phyloP scores from a whole-genome alignment of 2,113 vertebrate species.

The Forbesichthys papilliferus region DNA sequence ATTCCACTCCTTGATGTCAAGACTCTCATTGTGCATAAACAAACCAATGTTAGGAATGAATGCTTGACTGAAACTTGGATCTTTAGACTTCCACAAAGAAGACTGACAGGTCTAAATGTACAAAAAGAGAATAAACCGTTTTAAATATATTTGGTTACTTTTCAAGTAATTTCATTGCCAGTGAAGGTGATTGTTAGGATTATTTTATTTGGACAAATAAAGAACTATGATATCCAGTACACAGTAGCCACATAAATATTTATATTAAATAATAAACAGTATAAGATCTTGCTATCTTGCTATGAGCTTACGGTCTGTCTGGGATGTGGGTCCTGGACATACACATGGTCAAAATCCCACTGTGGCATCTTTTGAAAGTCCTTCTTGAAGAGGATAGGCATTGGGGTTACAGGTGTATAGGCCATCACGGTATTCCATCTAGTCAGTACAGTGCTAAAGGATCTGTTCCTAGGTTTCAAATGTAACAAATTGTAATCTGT shows the following conservation, averaged over 20 bases:
- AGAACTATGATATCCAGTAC: too few species aligned
- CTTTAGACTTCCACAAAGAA: constrained; percentile 70
- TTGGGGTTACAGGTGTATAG: constrained; percentile 19
- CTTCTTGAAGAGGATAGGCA: constrained; percentile 31
- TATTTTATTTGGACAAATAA: too few species aligned
- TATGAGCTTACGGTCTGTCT: constrained; percentile 47
- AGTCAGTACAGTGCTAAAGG: too few species aligned
- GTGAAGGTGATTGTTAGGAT: too few species aligned
- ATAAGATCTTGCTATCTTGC: not conserved
- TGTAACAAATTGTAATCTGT: too few species aligned
- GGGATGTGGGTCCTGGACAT: constrained; percentile 45
- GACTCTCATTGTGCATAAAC: constrained; percentile 77
- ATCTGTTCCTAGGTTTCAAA: too few species aligned
- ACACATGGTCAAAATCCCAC: constrained; percentile 73
- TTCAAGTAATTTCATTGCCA: too few species aligned
- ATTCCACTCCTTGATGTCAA: constrained; percentile 81
- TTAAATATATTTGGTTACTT: not conserved
- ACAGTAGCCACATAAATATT: too few species aligned
- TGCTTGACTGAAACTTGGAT: constrained; percentile 68
- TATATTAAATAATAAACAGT: not conserved
- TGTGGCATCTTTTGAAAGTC: constrained; percentile 52
- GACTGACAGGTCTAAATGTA: constrained; percentile 75
- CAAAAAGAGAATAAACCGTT: not conserved
- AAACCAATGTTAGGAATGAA: constrained; percentile 82
- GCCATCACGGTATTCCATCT: too few species aligned